Percentiles rank a stretch among this genome's conserved stretches.
Evolutionary conservation across 2,797 vertebrate species (phyloP).

Genomic region (Sebastes iracundus): DNA sequence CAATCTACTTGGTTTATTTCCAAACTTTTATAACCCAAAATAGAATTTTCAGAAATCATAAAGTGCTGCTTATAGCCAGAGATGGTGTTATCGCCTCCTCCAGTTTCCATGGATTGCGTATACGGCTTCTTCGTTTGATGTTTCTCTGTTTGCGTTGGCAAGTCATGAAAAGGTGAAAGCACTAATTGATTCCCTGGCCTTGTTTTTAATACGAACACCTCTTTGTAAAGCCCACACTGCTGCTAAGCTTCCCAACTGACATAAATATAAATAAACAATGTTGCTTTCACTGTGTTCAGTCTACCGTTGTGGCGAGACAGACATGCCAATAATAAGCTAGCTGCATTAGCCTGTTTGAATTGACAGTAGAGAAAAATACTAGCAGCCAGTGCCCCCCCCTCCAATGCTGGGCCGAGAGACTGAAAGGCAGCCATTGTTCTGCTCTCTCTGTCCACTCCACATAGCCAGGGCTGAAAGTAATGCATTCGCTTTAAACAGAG

Average conservation of each 20-base stretch:
- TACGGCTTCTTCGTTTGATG: background rate
- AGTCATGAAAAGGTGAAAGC: slow-evolving; percentile 2
- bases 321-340: slow-evolving; percentile 75
- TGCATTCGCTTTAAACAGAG: slow-evolving; percentile 84
- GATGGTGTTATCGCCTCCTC: slow-evolving; percentile 1
- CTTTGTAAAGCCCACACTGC: slow-evolving; percentile 9
- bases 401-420: slow-evolving; percentile 65
- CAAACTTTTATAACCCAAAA: slow-evolving; percentile 15
- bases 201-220: slow-evolving; percentile 14
- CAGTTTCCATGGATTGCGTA: background rate
- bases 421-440: slow-evolving; percentile 92
- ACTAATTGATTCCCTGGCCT: slow-evolving; percentile 25
- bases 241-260: slow-evolving; percentile 18
- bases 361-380: slow-evolving; percentile 84
- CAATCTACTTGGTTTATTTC: slow-evolving; percentile 31
- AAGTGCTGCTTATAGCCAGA: slow-evolving; percentile 1
- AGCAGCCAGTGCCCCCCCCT: slow-evolving; percentile 57
- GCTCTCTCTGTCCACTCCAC: slow-evolving; percentile 80
- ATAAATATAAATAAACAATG: slow-evolving; percentile 52
- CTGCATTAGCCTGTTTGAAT: slow-evolving; percentile 77
- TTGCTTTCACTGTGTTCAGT: slow-evolving; percentile 47
- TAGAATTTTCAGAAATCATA: slow-evolving; percentile 5
- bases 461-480: slow-evolving; percentile 82
- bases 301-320: slow-evolving; percentile 66
- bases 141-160: slow-evolving; percentile 16